Conservation (phyloP, 1,140 invertebrate genomes). For the Drosophila grimshawi region DNA sequence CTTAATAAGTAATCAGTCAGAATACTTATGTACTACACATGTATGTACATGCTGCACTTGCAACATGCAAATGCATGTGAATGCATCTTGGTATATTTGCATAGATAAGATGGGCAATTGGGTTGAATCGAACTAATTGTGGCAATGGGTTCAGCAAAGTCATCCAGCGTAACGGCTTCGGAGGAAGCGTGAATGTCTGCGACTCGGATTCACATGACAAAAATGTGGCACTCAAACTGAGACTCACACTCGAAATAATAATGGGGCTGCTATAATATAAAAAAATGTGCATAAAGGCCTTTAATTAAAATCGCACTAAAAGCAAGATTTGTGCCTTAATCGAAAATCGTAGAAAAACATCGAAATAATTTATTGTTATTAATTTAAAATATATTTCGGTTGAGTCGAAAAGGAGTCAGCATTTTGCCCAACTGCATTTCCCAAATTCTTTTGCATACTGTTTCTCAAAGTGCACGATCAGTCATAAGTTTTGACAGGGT, state of each 20-base stretch:
- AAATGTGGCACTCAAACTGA: constrained; percentile 41
- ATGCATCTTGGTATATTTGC: constrained; percentile 6
- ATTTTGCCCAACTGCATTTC: no score
- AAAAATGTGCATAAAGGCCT: no score
- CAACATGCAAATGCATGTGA: background rate
- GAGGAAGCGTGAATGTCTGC: constrained; percentile 1
- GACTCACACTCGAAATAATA: background rate
- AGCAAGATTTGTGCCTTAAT: no score
- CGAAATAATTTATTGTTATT: no score
- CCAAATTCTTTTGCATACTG: background rate
- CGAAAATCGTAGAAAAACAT: no score
- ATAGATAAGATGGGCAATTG: constrained; percentile 47
- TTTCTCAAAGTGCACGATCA: constrained; percentile 15
- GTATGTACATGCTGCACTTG: background rate
- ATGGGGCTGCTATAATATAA: no score
- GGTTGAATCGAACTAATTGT: constrained; percentile 62
- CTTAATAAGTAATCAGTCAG: constrained; percentile 76
- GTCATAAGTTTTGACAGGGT: constrained; percentile 9
- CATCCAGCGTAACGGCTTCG: constrained; percentile 7
- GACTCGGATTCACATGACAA: constrained; percentile 39
- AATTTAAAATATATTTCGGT: no score
- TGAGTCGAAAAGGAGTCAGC: no score
- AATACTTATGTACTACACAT: background rate
- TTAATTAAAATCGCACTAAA: no score
- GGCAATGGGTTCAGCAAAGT: constrained; percentile 24